Evolutionary conservation across 1,140 invertebrate genomes (phyloP), one percentile per base, ranked within the genome.

Genomic region (Trichomalopsis sarcophagae): DNA sequence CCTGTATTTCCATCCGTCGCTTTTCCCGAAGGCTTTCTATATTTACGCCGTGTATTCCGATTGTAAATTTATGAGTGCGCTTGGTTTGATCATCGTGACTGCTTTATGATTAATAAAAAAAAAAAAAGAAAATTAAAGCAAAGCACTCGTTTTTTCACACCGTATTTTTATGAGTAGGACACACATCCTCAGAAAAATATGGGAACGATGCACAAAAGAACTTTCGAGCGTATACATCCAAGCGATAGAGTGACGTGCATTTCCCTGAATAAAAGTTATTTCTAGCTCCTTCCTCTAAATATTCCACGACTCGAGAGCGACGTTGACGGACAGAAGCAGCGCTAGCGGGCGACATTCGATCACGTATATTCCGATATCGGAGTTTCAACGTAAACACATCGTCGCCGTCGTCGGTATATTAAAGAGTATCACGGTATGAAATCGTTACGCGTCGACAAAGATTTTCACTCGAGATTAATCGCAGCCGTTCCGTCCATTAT

Each of bases 11-110:
- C 55, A 5, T 55, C 36, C 44, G 23, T 74, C 69, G 47, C 21
- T 50, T 84, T 84, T 44, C 10, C 74, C 62, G 14, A 36, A 69
- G 36, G 40, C 55, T 62, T 14, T 50, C 47, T 71, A 71, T 78
- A 77, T 84, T 69, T 36, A 23, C 40, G 17, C 23, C 7, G 23
- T 33, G 40, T 23, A 50, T 40, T 66, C 40, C 82, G 84, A 87
- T 84, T 86, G 55, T n/a, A 27, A 13, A 55, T 81, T 14, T n/a
- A 17, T 17, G 11, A 55, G 17, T 17, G 5, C 9, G 36, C 36
- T 40, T 40, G 7, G 36, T 40, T 9, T 40, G 7, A 40, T 27
- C 27, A 40, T 40, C 5, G 4, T 5, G 7, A 40, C 7, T 40
- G 4, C 36, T 40, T 40, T 40, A 9, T 40, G 7, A 44, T 44